These are phyloP conservation scores for Xanthorhoe spadicearia DNA, from an alignment of 2,888 invertebrate genomes.

Conservation along the genomic window DNA sequence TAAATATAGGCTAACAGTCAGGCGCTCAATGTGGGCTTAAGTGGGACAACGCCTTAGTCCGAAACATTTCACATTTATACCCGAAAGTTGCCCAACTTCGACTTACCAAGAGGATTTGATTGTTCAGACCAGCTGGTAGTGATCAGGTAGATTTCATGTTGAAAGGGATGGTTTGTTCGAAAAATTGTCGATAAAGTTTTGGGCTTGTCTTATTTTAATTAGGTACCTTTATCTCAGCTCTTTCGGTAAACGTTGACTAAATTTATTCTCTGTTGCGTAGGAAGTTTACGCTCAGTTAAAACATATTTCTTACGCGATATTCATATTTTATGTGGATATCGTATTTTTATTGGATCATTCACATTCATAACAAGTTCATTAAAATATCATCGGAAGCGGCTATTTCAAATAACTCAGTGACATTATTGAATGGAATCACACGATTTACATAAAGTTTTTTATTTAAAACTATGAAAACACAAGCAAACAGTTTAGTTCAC, in stretches of 20 bases:
- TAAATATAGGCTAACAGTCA: no score
- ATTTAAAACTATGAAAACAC: background rate
- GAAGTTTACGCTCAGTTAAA: no score
- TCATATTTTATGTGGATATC: no score
- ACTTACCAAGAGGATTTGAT: conserved; percentile 51
- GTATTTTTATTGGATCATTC: no score
- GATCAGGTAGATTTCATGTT: conserved; percentile 49
- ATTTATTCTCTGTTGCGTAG: no score
- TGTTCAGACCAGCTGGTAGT: conserved; percentile 49
- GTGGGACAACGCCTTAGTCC: conserved; percentile 46
- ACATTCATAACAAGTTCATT: no score
- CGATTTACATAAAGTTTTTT: no score
- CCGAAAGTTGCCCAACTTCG: conserved; percentile 58
- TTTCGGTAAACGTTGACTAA: background rate
- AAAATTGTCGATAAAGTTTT: conserved; percentile 43
- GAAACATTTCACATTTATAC: conserved; percentile 74
- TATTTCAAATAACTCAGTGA: no score
- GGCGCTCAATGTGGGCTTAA: no score
- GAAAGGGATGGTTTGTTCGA: conserved; percentile 47
- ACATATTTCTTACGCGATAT: no score
- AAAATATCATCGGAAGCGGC: no score
- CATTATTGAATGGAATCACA: no score
- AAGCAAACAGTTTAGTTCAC: conserved; percentile 2
- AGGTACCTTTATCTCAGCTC: background rate
- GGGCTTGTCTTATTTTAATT: conserved; percentile 40